Evolutionary conservation across 1,140 invertebrate genomes (phyloP).

Genomic region (Daktulosphaira vitifoliae): DNA sequence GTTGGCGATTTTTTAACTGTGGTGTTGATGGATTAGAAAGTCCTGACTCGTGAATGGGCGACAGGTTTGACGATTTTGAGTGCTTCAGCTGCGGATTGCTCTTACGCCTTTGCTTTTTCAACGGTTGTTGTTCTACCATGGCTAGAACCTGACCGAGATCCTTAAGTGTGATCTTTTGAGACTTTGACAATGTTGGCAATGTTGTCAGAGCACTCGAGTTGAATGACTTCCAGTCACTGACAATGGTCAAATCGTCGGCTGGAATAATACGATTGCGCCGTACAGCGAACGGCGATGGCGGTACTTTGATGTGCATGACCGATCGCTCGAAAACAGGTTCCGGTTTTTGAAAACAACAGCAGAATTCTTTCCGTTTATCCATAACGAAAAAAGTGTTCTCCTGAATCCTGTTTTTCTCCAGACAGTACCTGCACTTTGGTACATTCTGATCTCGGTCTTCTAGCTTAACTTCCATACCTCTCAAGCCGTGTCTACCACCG

Average conservation of each 20-base stretch:
- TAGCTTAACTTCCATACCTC: neutral
- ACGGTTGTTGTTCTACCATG: constrained; percentile 37
- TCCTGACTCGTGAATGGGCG: constrained; percentile 63
- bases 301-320: constrained; percentile 3
- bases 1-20: constrained; percentile 35
- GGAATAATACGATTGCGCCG: constrained; percentile 35
- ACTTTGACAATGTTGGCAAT: constrained; percentile 46
- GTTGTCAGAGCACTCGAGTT: constrained; percentile 36
- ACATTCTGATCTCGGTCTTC: neutral
- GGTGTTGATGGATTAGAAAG: constrained; percentile 53
- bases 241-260: constrained; percentile 27
- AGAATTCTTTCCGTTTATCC: neutral
- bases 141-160: constrained; percentile 47
- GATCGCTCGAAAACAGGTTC: constrained; percentile 26
- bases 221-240: constrained; percentile 23
- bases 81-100: constrained; percentile 47
- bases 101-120: constrained; percentile 42
- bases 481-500: neutral
- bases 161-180: constrained; percentile 46
- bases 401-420: constrained; percentile 21
- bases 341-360: constrained; percentile 34
- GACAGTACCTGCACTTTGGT: constrained; percentile 19
- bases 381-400: neutral
- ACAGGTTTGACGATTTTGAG: constrained; percentile 49
- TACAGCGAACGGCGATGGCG: constrained; percentile 13